Evolutionary conservation across 53 echinoderm and acorn worm genomes (phyloP).

Genomic region (Holothuria scabra): DNA sequence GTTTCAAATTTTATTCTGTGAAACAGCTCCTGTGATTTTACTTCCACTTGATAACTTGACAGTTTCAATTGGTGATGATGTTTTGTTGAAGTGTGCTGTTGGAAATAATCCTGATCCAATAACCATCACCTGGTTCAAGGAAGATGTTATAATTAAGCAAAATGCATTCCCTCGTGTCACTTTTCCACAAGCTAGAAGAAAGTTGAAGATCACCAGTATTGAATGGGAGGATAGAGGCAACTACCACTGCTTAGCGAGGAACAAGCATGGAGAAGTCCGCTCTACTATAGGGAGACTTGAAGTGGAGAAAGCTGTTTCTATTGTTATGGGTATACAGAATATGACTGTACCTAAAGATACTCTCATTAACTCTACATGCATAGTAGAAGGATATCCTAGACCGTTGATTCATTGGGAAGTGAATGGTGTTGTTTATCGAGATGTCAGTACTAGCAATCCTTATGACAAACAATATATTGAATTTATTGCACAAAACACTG

Average conservation of each 20-base stretch:
- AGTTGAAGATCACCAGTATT: slow-evolving; percentile 53
- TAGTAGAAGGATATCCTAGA: slow-evolving; percentile 17
- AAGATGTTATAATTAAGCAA: slow-evolving; percentile 10
- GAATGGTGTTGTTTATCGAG: slow-evolving; percentile 1
- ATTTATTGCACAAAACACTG: slow-evolving; percentile 2
- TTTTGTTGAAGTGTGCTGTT: slow-evolving; percentile 59
- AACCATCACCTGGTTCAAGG: slow-evolving; percentile 71
- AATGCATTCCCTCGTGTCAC: slow-evolving; percentile 33
- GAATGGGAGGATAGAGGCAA: slow-evolving; percentile 72
- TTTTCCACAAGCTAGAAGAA: slow-evolving; percentile 45
- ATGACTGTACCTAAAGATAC: slow-evolving; percentile 1
- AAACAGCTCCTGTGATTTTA: slow-evolving; percentile 40
- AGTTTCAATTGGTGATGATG: slow-evolving; percentile 36
- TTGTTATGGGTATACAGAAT: slow-evolving; percentile 6
- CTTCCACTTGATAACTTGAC: slow-evolving; percentile 62
- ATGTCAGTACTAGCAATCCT: background rate
- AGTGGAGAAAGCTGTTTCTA: slow-evolving; percentile 65
- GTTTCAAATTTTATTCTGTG: background rate
- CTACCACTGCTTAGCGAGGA: slow-evolving; percentile 73
- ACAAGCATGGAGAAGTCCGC: slow-evolving; percentile 8
- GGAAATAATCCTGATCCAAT: slow-evolving; percentile 18
- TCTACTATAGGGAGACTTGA: slow-evolving; percentile 59
- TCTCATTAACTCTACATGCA: slow-evolving; percentile 18
- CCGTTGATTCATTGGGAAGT: slow-evolving; percentile 30
- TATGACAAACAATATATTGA: slow-evolving; percentile 22